These are phyloP conservation scores for Drosophila lowei DNA, from an alignment of 1,140 invertebrate genomes.

Conservation along the genomic window DNA sequence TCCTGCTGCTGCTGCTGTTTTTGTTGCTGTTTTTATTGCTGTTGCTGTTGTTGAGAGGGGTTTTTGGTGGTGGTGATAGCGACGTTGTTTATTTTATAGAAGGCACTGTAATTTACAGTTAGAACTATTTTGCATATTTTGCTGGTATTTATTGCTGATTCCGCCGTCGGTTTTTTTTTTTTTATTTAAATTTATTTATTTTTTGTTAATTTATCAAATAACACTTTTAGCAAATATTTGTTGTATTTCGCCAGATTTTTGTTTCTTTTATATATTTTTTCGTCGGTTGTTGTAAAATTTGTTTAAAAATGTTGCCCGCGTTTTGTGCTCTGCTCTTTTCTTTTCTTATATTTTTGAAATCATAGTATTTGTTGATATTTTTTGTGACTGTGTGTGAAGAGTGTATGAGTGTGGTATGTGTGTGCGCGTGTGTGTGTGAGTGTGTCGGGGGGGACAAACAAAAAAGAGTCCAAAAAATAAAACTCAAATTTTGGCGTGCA, in stretches of 20 bases:
- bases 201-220: conserved; percentile 56
- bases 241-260: conserved; percentile 14
- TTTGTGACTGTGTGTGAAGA: conserved; percentile 30
- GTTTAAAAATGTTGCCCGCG: conserved; percentile 50
- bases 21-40: conserved; percentile 23
- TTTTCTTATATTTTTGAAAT: conserved; percentile 19
- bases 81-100: conserved; percentile 58
- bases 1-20: not conserved
- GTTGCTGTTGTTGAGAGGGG: conserved; percentile 11
- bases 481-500: conserved; percentile 70
- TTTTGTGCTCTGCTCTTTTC: conserved; percentile 26
- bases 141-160: conserved; percentile 30
- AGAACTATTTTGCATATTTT: conserved; percentile 55
- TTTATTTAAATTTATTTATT: conserved; percentile 2
- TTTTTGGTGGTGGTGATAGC: conserved; percentile 25
- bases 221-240: conserved; percentile 71
- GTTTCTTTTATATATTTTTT: conserved; percentile 24
- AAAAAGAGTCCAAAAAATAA: conserved; percentile 67
- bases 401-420: conserved; percentile 20
- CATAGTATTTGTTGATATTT: conserved; percentile 32
- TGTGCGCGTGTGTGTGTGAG: conserved; percentile 25
- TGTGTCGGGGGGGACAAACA: conserved; percentile 33
- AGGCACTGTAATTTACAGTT: conserved; percentile 75
- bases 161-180: conserved; percentile 24
- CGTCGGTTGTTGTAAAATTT: conserved; percentile 47